phyloP scores from a whole-genome alignment of 2,797 vertebrate genomes.

The Halcyon chelicuti region DNA sequence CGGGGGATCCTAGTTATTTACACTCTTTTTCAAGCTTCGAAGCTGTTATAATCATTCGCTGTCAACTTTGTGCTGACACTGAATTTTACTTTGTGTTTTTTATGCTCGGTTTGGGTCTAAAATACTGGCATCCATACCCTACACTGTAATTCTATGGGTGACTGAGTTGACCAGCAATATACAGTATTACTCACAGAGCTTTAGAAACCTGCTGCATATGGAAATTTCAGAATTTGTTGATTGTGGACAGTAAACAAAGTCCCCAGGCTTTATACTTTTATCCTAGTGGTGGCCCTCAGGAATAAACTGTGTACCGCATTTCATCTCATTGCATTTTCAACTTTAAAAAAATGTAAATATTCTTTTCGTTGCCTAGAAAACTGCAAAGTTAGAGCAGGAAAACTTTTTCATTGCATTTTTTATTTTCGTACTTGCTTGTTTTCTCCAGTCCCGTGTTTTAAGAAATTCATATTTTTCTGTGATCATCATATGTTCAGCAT shows the following conservation, averaged over 20 bases:
- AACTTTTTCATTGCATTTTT: slow-evolving; percentile 56
- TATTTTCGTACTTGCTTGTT: slow-evolving; percentile 12
- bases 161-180: slow-evolving; percentile 78
- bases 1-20: slow-evolving; percentile 96
- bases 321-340: slow-evolving; percentile 70
- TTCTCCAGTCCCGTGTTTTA: slow-evolving; percentile 7
- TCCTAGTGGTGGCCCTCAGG: slow-evolving; percentile 71
- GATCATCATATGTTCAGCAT: slow-evolving; percentile 8
- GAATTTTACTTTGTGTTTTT: slow-evolving; percentile 87
- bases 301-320: slow-evolving; percentile 45
- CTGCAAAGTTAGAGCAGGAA: slow-evolving; percentile 54
- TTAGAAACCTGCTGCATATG: slow-evolving; percentile 76
- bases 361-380: slow-evolving; percentile 49
- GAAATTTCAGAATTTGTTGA: slow-evolving; percentile 79
- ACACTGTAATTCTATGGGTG: slow-evolving; percentile 81
- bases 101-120: slow-evolving; percentile 84
- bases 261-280: slow-evolving; percentile 73
- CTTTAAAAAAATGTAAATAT: slow-evolving; percentile 71
- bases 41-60: slow-evolving; percentile 91
- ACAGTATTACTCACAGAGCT: slow-evolving; percentile 72
- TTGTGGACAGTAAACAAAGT: slow-evolving; percentile 79
- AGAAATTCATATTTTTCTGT: slow-evolving; percentile 28
- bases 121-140: slow-evolving; percentile 80
- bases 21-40: slow-evolving; percentile 91
- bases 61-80: slow-evolving; percentile 92